Base-by-base conservation (phyloP, 2,113 vertebrate species). In the Pampusana beccarii region DNA sequence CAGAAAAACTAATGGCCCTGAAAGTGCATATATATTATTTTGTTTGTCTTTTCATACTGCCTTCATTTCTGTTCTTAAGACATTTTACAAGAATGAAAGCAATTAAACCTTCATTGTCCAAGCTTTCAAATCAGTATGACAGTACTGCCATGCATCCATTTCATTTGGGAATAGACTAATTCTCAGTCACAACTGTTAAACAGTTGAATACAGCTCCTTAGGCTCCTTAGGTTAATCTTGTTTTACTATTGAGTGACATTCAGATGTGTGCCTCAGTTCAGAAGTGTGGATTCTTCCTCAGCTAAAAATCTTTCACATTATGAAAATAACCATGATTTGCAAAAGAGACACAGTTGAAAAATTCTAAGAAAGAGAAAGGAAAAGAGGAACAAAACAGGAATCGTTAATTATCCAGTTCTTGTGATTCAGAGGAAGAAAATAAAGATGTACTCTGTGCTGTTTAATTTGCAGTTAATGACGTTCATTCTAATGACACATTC, bases 221-320 rank as follows among this genome's bases (percentile, higher is more conserved):
- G 24, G 34, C 34, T 96, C n/a, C 53, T 84, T 81, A 67, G 24
- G 48, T 89, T 85, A 79, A 95, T 85, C 91, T 92, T 86, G 38
- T 78, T 93, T 91, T 92, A 87, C 90, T 88, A 93, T 53, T 95
- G 78, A 91, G 38, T 91, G 73, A 82, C 89, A 95, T 94, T 94
- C 78, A 72, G 19, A 60, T 61, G 28, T 69, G 40, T 57, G 21
- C 13, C 18, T 72, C 57, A 25, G 16, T 72, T 94, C n/a, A 44
- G 84, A 87, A 54, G 12, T 29, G 38, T 2, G 0, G 42, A 42
- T 34, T 78, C 16, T 54, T 79, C 16, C 44, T 79, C 81, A 83
- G 51, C 56, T 64, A 93, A 91, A 64, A 16, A 40, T 53, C 33
- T 81, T 80, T 83, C 88, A 28, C 84, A 7, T 58, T 72, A 46